phyloP scores from a whole-genome alignment of 2,888 invertebrate genomes.

The Ormia ochracea region DNA sequence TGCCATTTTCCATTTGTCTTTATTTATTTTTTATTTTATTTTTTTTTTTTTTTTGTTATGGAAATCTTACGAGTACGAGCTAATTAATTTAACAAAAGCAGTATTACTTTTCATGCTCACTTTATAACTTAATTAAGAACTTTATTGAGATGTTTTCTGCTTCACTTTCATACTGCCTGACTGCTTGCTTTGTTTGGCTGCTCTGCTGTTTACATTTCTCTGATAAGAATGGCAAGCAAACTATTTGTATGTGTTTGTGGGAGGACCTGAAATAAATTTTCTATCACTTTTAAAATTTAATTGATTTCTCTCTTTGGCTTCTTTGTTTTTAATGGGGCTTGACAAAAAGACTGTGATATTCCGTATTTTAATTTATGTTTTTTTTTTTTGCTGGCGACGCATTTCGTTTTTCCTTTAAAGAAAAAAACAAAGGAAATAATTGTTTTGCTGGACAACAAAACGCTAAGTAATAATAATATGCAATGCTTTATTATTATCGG shows the following conservation, averaged over 20 bases:
- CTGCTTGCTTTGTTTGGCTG: background rate
- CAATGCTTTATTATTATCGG: too few relatives aligned
- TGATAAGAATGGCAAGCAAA: background rate
- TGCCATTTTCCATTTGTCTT: slow-evolving; percentile 6
- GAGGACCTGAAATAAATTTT: background rate
- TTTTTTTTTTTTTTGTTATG: background rate
- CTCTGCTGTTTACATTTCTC: background rate
- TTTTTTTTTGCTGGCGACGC: too few relatives aligned
- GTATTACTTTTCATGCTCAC: slow-evolving; percentile 42
- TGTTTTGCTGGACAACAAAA: too few relatives aligned
- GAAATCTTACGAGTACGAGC: slow-evolving; percentile 23
- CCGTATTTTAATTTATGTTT: background rate
- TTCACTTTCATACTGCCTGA: background rate
- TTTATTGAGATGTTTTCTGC: background rate
- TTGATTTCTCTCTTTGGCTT: too few relatives aligned
- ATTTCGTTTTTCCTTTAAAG: too few relatives aligned
- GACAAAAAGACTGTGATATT: background rate
- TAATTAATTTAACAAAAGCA: slow-evolving; percentile 49
- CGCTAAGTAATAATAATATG: too few relatives aligned
- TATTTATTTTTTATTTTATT: background rate
- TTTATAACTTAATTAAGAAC: slow-evolving; percentile 24
- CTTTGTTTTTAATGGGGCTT: background rate
- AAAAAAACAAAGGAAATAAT: too few relatives aligned
- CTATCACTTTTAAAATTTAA: background rate
- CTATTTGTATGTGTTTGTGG: background rate